A percentile compares a stretch with the other conserved stretches of the same genome.
Conservation (phyloP, 1,140 invertebrate genomes). For the Zaprionus ornatus region DNA sequence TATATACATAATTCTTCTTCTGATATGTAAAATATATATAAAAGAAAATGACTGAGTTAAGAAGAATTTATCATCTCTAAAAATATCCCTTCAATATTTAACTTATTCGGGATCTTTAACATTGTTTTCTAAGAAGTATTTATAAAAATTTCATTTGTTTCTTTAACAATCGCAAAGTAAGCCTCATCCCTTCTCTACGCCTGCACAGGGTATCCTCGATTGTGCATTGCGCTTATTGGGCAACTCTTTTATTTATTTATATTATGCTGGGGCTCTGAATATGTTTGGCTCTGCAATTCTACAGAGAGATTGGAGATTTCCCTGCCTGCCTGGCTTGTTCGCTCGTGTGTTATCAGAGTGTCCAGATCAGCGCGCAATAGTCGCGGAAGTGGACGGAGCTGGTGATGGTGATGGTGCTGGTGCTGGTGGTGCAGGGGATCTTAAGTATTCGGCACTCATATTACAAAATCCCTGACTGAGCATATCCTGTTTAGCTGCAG, state of each 20-base stretch:
- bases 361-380: slow-evolving; percentile 32
- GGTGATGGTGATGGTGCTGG: background rate
- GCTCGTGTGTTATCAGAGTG: slow-evolving; percentile 32
- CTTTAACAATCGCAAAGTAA: background rate
- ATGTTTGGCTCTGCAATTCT: slow-evolving; percentile 28
- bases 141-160: too few relatives aligned
- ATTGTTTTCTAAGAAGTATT: too few relatives aligned
- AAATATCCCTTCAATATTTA: too few relatives aligned
- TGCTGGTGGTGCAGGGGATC: slow-evolving; percentile 7
- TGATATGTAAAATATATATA: too few relatives aligned
- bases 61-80: too few relatives aligned
- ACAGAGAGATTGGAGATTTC: slow-evolving; percentile 25
- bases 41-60: too few relatives aligned
- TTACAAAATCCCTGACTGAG: slow-evolving; percentile 57
- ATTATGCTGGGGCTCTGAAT: background rate
- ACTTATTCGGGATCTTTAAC: too few relatives aligned
- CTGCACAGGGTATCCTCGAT: background rate
- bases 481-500: slow-evolving; percentile 57
- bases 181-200: background rate
- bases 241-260: slow-evolving; percentile 4
- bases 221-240: background rate
- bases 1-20: too few relatives aligned
- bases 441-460: slow-evolving; percentile 71
- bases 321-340: slow-evolving; percentile 13
- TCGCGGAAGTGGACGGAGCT: slow-evolving; percentile 37